Evolutionary conservation across 1,140 invertebrate species (phyloP).

Genomic region (Drosophila nannoptera): DNA sequence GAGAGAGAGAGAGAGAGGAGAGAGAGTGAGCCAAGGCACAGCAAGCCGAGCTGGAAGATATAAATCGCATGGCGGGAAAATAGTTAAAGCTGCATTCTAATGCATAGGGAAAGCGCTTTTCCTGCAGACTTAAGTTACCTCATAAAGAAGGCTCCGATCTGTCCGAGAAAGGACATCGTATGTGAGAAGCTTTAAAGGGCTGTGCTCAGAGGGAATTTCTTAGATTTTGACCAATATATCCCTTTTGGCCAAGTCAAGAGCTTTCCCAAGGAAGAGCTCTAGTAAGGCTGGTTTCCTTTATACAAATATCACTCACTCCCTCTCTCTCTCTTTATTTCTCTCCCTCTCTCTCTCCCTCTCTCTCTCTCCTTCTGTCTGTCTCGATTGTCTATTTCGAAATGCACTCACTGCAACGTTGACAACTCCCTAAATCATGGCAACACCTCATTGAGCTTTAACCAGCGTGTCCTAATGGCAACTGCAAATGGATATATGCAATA

Average conservation of each 20-base stretch:
- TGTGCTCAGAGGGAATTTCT: too few species aligned
- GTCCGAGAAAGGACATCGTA: too few species aligned
- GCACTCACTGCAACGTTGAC: constrained; percentile 34
- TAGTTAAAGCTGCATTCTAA: constrained; percentile 6
- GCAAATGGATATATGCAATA: neutral
- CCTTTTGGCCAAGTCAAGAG: too few species aligned
- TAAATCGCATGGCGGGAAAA: constrained; percentile 8
- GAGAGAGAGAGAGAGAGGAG: neutral
- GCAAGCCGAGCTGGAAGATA: neutral
- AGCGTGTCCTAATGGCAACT: constrained; percentile 49
- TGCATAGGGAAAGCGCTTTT: constrained; percentile 6
- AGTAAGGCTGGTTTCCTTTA: too few species aligned
- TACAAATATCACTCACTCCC: neutral
- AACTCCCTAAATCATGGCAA: constrained; percentile 68
- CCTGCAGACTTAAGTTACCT: neutral
- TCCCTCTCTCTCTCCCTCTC: neutral
- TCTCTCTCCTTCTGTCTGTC: neutral
- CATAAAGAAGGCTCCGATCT: too few species aligned
- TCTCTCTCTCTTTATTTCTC: neutral
- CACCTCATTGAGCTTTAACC: constrained; percentile 73
- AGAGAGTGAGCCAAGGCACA: too few species aligned
- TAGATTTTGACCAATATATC: too few species aligned
- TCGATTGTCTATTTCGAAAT: constrained; percentile 1
- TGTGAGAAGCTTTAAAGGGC: too few species aligned
- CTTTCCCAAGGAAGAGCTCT: too few species aligned